Evolutionary conservation across 2,797 vertebrate genomes (phyloP), one percentile per base, ranked within the genome.

Genomic region (Sandelia bainsii): DNA sequence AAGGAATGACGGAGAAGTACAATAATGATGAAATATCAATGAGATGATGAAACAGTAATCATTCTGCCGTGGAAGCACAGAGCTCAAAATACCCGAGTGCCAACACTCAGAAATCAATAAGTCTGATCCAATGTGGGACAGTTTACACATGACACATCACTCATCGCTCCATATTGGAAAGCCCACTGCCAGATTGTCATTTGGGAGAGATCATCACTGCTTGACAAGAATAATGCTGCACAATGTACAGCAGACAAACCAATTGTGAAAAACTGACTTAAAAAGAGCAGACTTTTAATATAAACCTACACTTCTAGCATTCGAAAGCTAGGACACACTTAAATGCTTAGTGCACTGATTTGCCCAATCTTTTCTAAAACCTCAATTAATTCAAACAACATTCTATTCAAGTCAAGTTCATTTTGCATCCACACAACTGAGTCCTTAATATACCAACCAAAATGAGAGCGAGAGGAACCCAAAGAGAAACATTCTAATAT

Each of bases 31-130:
- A 93, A 93, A 94, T 92, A 92, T 92, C 92, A 86, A 93, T 88
- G 87, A 84, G 86, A 85, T 88, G 86, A 93, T 92, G 87, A 93
- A 93, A 94, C 94, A 92, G 88, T 91, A 92, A 93, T 94, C 85
- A 91, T 91, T 90, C 86, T 78, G 77, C 72, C 29, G 60, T 69
- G 62, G 84, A 59, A 80, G 79, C 79, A 12, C 75, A 65, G 74
- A 77, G 83, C 80, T 80, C 82, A 85, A 85, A 87, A 83, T 82
- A 93, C 83, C 84, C 70, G 51, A 72, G 85, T 83, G 86, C 88
- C 82, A 88, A 82, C 86, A 85, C 82, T 80, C 73, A 70, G 79
- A 89, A 93, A 94, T 95, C 93, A 93, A 94, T 95, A 94, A 76
- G 87, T 88, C 80, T 88, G 83, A 93, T 93, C 87, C 90, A 87